Conservation (phyloP, 2,888 invertebrate species). For the Leptura quadrifasciata region DNA sequence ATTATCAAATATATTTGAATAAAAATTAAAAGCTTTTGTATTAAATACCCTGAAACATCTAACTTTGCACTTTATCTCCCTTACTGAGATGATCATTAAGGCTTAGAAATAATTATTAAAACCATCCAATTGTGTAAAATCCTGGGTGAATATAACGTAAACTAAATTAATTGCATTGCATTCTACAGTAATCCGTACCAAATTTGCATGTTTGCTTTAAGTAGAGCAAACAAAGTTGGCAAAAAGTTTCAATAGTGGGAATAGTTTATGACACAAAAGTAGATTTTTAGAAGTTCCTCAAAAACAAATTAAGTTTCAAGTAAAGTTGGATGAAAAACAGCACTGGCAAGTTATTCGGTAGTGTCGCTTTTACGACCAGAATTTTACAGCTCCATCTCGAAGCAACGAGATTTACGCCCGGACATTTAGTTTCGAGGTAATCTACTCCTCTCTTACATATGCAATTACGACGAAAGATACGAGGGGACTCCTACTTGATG, state of each 20-base stretch:
- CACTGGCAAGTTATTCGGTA: conserved; percentile 49
- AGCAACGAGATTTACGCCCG: conserved; percentile 47
- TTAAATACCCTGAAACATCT: background rate
- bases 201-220: conserved; percentile 39
- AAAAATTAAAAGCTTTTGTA: too few species aligned
- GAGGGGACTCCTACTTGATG: conserved; percentile 43
- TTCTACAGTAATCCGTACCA: conserved; percentile 30
- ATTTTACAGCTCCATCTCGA: conserved; percentile 57
- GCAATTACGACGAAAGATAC: conserved; percentile 48
- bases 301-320: conserved; percentile 58
- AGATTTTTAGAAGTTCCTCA: conserved; percentile 54
- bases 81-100: conserved; percentile 16
- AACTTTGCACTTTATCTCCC: conserved; percentile 8
- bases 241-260: conserved; percentile 44
- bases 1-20: too few species aligned
- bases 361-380: conserved; percentile 55
- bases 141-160: conserved; percentile 21
- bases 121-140: conserved; percentile 17
- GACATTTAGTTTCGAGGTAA: conserved; percentile 52
- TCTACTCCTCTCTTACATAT: conserved; percentile 46
- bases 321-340: conserved; percentile 58
- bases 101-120: conserved; percentile 34
- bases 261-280: conserved; percentile 46
- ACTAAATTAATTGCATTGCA: conserved; percentile 38
- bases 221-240: conserved; percentile 40